Evolutionary conservation across 2,888 invertebrate genomes (phyloP).

Genomic region (Calliopum simillimum): DNA sequence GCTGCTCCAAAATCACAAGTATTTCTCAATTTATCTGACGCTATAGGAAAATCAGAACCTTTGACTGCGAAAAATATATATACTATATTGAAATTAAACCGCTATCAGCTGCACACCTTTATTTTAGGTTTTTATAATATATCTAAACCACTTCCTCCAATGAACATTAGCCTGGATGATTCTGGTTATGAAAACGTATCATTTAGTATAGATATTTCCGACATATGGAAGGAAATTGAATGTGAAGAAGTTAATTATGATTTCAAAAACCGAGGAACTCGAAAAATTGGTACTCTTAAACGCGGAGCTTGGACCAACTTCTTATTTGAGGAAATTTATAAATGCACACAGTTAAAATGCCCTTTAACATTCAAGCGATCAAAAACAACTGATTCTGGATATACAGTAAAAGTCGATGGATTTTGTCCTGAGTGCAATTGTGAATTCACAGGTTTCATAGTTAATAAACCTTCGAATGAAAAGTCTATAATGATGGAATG

Average conservation of each 20-base stretch:
- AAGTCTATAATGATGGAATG: slow-evolving; percentile 23
- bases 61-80: slow-evolving; percentile 11
- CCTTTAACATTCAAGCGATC: background rate
- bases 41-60: background rate
- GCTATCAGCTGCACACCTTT: slow-evolving; percentile 2
- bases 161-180: background rate
- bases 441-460: background rate
- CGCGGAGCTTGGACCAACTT: slow-evolving; percentile 8
- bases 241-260: slow-evolving; percentile 6
- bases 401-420: background rate
- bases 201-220: slow-evolving; percentile 5
- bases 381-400: slow-evolving; percentile 3
- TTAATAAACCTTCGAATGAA: background rate
- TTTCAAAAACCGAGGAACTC: background rate
- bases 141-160: background rate
- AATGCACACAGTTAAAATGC: slow-evolving; percentile 5
- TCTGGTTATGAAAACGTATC: slow-evolving; percentile 2
- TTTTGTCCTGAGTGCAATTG: background rate
- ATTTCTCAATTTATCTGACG: background rate
- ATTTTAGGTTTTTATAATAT: slow-evolving; percentile 5
- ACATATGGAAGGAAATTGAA: slow-evolving; percentile 12
- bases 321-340: slow-evolving; percentile 12
- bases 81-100: slow-evolving; percentile 8
- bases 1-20: slow-evolving; percentile 4
- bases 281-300: background rate